A percentile compares a stretch with the other conserved stretches of the same genome.
These are phyloP conservation scores for Agonopterix subpropinquella DNA, from an alignment of 2,888 invertebrate genomes.

Conservation along the genomic window DNA sequence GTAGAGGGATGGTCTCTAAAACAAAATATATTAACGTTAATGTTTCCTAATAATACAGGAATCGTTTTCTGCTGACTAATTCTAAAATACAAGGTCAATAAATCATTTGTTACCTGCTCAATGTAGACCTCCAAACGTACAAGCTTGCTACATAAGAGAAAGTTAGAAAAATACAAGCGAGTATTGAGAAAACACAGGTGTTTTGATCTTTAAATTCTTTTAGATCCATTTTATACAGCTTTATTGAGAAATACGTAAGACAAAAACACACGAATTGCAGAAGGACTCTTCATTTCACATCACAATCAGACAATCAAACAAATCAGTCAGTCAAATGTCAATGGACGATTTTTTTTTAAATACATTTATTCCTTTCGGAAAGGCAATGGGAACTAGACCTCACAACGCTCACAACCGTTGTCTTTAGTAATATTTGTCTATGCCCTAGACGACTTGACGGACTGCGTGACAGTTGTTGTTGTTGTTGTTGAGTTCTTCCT, in stretches of 20 bases:
- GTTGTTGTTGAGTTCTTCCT: too few species aligned
- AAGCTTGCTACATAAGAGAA: conserved; percentile 90
- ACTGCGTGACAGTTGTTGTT: too few species aligned
- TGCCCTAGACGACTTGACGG: too few species aligned
- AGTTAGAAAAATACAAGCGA: conserved; percentile 86
- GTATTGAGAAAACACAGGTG: conserved; percentile 77
- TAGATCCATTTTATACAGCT: neutral
- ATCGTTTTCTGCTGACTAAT: neutral
- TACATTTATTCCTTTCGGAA: too few species aligned
- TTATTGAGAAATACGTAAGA: conserved; percentile 11
- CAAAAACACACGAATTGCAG: neutral
- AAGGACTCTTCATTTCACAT: neutral
- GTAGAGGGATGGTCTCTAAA: conserved; percentile 91
- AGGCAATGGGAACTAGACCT: too few species aligned
- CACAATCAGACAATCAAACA: too few species aligned
- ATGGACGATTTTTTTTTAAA: too few species aligned
- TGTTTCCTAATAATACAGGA: neutral
- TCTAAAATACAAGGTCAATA: neutral
- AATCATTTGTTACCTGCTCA: conserved; percentile 75
- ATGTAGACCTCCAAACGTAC: conserved; percentile 88
- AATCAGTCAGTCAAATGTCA: too few species aligned
- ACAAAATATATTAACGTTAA: conserved; percentile 20
- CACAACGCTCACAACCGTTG: too few species aligned
- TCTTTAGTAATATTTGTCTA: too few species aligned
- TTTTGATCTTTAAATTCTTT: conserved; percentile 22